Evolutionary conservation across 64 coral and sea anemone genomes (phyloP).

Genomic region (Dendrophyllia cribrosa): DNA sequence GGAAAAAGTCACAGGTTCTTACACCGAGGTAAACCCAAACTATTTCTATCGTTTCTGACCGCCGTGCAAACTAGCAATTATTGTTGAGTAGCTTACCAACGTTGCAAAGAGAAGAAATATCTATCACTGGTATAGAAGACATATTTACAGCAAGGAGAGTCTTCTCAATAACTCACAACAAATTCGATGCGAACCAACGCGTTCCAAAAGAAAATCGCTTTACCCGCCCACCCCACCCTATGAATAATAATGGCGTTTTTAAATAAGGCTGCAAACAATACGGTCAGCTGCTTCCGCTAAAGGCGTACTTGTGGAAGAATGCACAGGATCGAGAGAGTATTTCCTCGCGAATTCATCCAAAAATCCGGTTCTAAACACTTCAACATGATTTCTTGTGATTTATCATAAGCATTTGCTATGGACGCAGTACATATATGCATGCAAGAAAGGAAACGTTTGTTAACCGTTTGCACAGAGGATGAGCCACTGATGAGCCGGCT

Average conservation of each 20-base stretch:
- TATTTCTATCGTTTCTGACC: no score
- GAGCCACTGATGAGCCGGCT: no score
- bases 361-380: background rate
- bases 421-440: background rate
- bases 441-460: background rate
- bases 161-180: no score
- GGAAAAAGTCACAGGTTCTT: no score
- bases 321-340: background rate
- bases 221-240: no score
- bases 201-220: no score
- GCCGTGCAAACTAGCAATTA: no score
- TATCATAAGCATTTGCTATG: background rate
- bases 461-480: slow-evolving; percentile 40
- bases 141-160: background rate
- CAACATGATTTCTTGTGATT: background rate
- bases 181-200: no score
- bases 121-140: slow-evolving; percentile 10
- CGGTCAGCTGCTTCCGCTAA: no score
- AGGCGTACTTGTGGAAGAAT: background rate
- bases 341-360: slow-evolving; percentile 28
- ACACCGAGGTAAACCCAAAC: no score
- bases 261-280: no score
- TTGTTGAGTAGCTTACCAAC: background rate
- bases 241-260: no score
- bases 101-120: slow-evolving; percentile 1